Percentiles rank a stretch among this genome's conserved stretches.
Conservation (phyloP, 2,113 vertebrate genomes). For the Lontra canadensis region DNA sequence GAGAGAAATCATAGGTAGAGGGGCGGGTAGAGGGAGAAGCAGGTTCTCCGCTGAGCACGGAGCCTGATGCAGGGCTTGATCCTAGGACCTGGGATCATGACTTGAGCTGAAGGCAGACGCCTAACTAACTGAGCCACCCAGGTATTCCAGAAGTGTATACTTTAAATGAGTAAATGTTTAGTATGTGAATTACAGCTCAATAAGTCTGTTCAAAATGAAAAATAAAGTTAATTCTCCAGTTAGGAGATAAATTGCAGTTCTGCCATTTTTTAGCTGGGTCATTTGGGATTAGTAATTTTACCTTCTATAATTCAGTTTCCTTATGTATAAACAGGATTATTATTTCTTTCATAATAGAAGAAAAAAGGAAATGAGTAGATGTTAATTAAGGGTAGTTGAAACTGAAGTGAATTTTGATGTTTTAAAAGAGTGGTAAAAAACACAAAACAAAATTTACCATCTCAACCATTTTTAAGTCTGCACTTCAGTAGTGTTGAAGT, state of each 20-base stretch:
- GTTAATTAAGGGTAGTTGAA: neutral
- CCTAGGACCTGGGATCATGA: neutral
- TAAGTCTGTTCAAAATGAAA: neutral
- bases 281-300: neutral
- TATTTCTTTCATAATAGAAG: neutral
- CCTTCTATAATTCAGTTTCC: neutral
- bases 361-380: neutral
- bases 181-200: neutral
- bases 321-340: neutral
- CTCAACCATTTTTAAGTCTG: neutral
- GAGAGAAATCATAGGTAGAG: too few relatives aligned
- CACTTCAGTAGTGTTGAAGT: neutral
- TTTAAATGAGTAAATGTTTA: neutral
- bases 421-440: neutral
- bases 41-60: too few relatives aligned
- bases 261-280: neutral
- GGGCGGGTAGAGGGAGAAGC: too few relatives aligned
- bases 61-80: too few relatives aligned
- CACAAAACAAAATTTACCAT: neutral
- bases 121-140: neutral
- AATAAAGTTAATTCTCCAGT: neutral
- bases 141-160: neutral
- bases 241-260: neutral
- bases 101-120: neutral
- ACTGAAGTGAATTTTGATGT: neutral